Evolutionary conservation across 2,888 invertebrate genomes (phyloP).

Genomic region (Epicampocera succincta): DNA sequence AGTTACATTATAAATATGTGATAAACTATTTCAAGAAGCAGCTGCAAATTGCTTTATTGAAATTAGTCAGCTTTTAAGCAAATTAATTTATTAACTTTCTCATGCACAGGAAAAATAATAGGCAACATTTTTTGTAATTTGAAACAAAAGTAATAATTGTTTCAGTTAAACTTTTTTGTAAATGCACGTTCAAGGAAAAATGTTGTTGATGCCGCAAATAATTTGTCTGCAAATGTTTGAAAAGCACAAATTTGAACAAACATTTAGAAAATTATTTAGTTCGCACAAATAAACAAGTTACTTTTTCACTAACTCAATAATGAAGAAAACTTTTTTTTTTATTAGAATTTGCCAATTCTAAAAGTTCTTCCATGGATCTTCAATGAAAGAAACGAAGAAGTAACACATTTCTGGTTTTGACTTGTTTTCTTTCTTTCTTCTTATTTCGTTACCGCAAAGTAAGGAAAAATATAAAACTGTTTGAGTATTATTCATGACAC

Average conservation of each 20-base stretch:
- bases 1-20: background rate
- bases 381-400: background rate
- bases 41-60: too few relatives aligned
- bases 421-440: background rate
- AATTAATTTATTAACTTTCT: too few relatives aligned
- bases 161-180: too few relatives aligned
- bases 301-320: conserved; percentile 1
- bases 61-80: too few relatives aligned
- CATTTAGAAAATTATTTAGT: background rate
- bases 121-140: too few relatives aligned
- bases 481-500: conserved; percentile 51
- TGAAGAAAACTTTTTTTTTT: background rate
- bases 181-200: too few relatives aligned
- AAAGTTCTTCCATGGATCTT: background rate
- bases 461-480: conserved; percentile 46
- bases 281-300: background rate
- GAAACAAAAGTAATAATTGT: too few relatives aligned
- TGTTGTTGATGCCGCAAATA: too few relatives aligned
- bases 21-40: background rate
- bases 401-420: background rate
- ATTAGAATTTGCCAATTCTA: conserved; percentile 12
- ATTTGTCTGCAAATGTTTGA: too few relatives aligned
- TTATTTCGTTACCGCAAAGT: conserved; percentile 8
- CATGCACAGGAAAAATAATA: too few relatives aligned
- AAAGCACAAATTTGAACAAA: background rate